A percentile compares a stretch with the other conserved stretches of the same genome.
These are phyloP conservation scores for Abrostola triplasia DNA, from an alignment of 2,888 invertebrate genomes.

Conservation along the genomic window DNA sequence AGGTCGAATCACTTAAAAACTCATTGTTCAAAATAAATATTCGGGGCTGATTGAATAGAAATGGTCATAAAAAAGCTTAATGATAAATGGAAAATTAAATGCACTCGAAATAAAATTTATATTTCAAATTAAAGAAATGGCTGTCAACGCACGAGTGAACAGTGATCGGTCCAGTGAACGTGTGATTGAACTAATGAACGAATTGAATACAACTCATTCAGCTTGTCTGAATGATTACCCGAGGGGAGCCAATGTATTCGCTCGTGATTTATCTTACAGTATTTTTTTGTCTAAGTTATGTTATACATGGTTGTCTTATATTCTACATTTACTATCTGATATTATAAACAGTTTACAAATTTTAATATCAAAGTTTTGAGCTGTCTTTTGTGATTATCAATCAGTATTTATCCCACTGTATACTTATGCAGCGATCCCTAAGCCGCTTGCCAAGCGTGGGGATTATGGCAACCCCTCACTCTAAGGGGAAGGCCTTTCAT, in stretches of 20 bases:
- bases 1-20: too few species aligned
- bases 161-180: slow-evolving; percentile 30
- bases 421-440: too few species aligned
- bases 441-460: too few species aligned
- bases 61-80: background rate
- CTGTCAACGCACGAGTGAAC: slow-evolving; percentile 23
- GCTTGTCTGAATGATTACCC: slow-evolving; percentile 36
- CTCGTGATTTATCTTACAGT: slow-evolving; percentile 1
- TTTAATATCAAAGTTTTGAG: too few species aligned
- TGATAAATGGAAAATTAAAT: background rate
- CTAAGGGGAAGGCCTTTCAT: too few species aligned
- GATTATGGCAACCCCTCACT: too few species aligned
- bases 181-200: slow-evolving; percentile 42
- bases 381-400: too few species aligned
- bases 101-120: background rate
- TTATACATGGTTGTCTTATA: background rate
- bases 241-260: background rate
- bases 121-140: slow-evolving; percentile 14
- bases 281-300: background rate
- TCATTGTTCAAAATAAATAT: too few species aligned
- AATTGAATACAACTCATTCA: slow-evolving; percentile 33
- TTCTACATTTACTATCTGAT: background rate
- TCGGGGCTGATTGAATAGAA: too few species aligned
- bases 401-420: too few species aligned
- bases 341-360: too few species aligned